phyloP scores from a whole-genome alignment of 2,113 vertebrate species.

The Forbesichthys agassizii region DNA sequence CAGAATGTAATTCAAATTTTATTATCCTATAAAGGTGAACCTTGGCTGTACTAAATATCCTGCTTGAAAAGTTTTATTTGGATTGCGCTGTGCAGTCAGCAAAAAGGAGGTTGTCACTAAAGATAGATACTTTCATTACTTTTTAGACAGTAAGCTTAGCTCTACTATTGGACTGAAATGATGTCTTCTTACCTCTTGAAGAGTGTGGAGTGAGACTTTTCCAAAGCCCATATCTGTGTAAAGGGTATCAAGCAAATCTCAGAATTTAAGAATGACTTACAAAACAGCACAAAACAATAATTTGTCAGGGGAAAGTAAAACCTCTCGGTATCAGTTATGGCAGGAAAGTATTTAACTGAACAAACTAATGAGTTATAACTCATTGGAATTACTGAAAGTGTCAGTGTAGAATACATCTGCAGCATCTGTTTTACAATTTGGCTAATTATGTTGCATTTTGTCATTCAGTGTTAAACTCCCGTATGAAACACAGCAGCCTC shows the following conservation, averaged over 20 bases:
- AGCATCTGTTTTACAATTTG: background rate
- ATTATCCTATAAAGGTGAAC: background rate
- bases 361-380: constrained; percentile 22
- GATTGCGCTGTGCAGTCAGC: background rate
- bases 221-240: too few species aligned
- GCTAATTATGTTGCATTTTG: constrained; percentile 3
- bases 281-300: background rate
- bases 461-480: background rate
- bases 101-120: background rate
- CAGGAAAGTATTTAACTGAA: constrained; percentile 4
- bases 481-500: background rate
- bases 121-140: background rate
- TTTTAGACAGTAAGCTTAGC: too few species aligned
- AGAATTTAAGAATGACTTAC: too few species aligned
- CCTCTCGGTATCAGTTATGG: background rate
- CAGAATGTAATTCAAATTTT: background rate
- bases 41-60: background rate
- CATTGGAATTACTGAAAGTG: background rate
- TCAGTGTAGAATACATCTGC: constrained; percentile 14
- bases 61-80: background rate
- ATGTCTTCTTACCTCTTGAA: too few species aligned
- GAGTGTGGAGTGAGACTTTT: too few species aligned
- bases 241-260: too few species aligned
- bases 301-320: background rate
- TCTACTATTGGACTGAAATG: too few species aligned